Conservation (phyloP, 2,797 vertebrate genomes). For the Spheniscus humboldti region DNA sequence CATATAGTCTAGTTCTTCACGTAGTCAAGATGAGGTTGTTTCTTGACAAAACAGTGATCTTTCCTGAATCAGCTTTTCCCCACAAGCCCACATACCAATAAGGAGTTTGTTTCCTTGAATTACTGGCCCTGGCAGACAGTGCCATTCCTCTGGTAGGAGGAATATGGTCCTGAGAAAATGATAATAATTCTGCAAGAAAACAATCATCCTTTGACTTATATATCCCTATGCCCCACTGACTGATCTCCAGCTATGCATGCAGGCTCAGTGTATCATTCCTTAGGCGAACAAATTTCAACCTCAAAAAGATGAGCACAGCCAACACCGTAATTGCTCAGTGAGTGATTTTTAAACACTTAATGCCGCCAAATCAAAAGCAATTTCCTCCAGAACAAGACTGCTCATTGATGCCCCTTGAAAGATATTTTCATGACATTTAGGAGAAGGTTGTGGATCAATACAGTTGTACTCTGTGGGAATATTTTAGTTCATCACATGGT, state of each 20-base stretch:
- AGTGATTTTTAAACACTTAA: conserved; percentile 12
- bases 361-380: background rate
- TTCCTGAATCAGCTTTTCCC: background rate
- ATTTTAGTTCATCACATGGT: conserved; percentile 37
- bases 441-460: background rate
- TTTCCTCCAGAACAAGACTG: background rate
- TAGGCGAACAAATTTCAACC: background rate
- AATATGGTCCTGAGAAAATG: background rate
- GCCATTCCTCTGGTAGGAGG: background rate
- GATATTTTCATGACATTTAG: background rate
- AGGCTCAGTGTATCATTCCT: background rate
- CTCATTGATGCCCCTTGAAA: background rate
- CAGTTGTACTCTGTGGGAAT: conserved; percentile 17
- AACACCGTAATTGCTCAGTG: background rate
- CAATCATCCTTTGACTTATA: background rate
- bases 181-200: background rate
- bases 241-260: background rate
- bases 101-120: background rate
- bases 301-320: background rate
- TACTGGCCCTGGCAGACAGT: background rate
- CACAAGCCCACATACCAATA: background rate
- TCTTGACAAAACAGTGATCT: background rate
- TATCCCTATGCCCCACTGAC: background rate
- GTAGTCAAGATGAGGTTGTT: background rate
- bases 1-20: background rate